A percentile compares a stretch with the other conserved stretches of the same genome.
Conservation (phyloP, 2,797 vertebrate genomes). For the Heterohyrax brucei region DNA sequence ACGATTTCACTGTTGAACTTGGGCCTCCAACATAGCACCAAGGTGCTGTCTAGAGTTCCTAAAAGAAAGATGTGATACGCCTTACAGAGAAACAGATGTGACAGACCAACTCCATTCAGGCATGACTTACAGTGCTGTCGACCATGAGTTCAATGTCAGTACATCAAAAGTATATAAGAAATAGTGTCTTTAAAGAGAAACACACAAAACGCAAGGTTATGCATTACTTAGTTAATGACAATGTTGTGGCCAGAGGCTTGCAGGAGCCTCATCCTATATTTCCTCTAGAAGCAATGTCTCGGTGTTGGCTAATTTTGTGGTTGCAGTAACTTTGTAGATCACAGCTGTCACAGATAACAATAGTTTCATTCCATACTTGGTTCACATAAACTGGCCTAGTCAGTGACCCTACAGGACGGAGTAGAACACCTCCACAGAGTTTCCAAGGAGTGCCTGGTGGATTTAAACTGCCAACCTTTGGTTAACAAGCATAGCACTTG, state of each 20-base stretch:
- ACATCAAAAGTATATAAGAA: neutral
- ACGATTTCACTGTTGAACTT: neutral
- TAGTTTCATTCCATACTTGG: neutral
- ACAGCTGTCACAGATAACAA: too few species aligned
- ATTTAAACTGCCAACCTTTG: neutral
- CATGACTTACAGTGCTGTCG: neutral
- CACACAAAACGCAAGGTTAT: neutral
- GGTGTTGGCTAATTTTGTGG: neutral
- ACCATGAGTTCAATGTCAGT: neutral
- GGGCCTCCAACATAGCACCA: neutral
- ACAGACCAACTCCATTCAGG: neutral
- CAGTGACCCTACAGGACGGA: neutral
- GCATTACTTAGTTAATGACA: neutral
- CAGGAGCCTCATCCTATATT: neutral
- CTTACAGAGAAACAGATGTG: neutral
- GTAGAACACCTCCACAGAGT: neutral
- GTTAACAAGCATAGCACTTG: neutral
- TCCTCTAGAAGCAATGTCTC: neutral
- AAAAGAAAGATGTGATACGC: neutral
- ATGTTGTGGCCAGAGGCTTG: neutral
- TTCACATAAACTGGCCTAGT: slow-evolving; percentile 13
- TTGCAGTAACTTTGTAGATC: too few species aligned
- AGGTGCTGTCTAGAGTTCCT: neutral
- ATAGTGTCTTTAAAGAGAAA: neutral
- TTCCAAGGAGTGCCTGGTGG: neutral